These are phyloP conservation scores for Agrypnus murinus DNA, from an alignment of 2,888 invertebrate genomes.

Conservation along the genomic window DNA sequence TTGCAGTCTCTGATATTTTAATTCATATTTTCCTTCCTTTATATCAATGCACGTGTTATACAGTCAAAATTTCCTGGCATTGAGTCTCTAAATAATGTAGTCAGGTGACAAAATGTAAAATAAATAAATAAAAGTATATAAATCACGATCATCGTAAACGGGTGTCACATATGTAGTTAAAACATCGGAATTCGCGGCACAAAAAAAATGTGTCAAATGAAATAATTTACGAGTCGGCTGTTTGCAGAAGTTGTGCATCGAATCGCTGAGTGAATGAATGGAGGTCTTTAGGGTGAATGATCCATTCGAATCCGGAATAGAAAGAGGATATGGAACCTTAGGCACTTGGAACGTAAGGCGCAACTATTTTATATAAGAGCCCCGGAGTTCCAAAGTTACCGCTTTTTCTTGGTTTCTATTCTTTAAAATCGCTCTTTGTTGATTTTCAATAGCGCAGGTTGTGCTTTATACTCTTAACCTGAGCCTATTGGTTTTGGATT, in stretches of 20 bases:
- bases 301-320: constrained; percentile 44
- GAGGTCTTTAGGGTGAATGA: constrained; percentile 52
- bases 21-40: not conserved
- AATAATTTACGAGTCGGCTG: constrained; percentile 60
- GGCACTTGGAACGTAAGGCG: constrained; percentile 43
- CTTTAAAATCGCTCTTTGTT: constrained; percentile 58
- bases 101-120: constrained; percentile 50
- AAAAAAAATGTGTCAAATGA: constrained; percentile 53
- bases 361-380: constrained; percentile 34
- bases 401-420: constrained; percentile 59
- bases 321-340: constrained; percentile 43
- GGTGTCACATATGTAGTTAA: constrained; percentile 48
- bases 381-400: constrained; percentile 56
- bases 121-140: constrained; percentile 44
- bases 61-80: constrained; percentile 4
- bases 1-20: too few species aligned
- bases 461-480: constrained; percentile 54
- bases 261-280: constrained; percentile 58
- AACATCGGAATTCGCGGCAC: constrained; percentile 53
- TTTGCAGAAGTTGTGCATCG: constrained; percentile 55
- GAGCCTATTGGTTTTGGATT: constrained; percentile 53
- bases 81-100: constrained; percentile 27
- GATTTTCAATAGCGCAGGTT: constrained; percentile 59
- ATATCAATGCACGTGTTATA: constrained; percentile 25
- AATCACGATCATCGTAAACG: constrained; percentile 46